phyloP scores from a whole-genome alignment of 2,888 invertebrate genomes.

The Ormyrus thymus region DNA sequence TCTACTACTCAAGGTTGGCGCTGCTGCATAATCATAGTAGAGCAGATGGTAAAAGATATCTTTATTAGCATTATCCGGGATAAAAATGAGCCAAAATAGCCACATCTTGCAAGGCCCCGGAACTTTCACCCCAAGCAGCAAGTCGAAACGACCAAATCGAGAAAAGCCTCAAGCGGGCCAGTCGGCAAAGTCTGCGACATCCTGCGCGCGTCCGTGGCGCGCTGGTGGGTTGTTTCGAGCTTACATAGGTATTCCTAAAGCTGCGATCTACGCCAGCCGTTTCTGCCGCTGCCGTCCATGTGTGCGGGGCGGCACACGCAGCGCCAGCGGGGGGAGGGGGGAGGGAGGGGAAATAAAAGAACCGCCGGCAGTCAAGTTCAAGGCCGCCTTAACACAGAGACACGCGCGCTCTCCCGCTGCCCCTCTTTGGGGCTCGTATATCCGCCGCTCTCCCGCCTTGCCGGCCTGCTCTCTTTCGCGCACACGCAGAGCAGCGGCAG shows the following conservation, averaged over 20 bases:
- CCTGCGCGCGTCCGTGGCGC: constrained; percentile 37
- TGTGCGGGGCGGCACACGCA: background rate
- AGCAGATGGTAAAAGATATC: no score
- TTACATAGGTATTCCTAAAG: background rate
- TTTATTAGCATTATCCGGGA: no score
- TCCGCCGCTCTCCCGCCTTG: constrained; percentile 19
- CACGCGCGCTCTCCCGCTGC: constrained; percentile 19
- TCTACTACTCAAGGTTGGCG: no score
- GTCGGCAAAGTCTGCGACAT: background rate
- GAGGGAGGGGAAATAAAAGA: no score
- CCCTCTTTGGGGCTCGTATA: constrained; percentile 9
- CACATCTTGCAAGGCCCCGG: no score
- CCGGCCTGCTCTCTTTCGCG: constrained; percentile 39
- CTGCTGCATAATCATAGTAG: no score
- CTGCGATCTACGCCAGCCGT: constrained; percentile 57
- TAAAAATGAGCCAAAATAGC: no score
- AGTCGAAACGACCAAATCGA: background rate
- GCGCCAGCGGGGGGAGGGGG: no score
- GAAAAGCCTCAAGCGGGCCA: constrained; percentile 16
- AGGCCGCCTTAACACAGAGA: constrained; percentile 62
- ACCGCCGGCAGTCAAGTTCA: constrained; percentile 72
- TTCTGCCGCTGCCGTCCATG: background rate
- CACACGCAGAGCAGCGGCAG: constrained; percentile 14
- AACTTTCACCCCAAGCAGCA: no score
- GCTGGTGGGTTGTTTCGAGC: constrained; percentile 66